Percentiles rank a stretch among this genome's conserved stretches.
These are phyloP conservation scores for Diarsia brunnea DNA, from an alignment of 2,888 invertebrate species.

Conservation along the genomic window DNA sequence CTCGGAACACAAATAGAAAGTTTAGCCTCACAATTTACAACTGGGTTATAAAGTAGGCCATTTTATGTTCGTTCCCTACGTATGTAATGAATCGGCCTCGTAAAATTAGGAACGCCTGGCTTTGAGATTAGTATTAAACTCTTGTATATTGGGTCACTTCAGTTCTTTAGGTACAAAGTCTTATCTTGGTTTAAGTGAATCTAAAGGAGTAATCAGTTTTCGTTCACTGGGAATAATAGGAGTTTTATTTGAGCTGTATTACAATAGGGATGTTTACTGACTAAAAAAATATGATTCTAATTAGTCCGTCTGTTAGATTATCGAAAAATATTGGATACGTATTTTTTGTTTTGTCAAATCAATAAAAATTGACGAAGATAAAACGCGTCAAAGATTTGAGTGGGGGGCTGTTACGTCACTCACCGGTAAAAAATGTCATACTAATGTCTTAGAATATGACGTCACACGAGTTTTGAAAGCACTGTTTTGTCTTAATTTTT, in stretches of 20 bases:
- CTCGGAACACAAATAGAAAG: constrained; percentile 19
- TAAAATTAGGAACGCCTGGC: constrained; percentile 42
- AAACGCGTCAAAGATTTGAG: too few relatives aligned
- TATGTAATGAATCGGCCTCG: constrained; percentile 46
- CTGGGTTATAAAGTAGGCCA: constrained; percentile 28
- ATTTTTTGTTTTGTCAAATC: too few relatives aligned
- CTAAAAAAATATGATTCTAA: too few relatives aligned
- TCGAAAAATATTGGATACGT: too few relatives aligned
- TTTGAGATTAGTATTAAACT: constrained; percentile 43
- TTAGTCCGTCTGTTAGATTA: too few relatives aligned
- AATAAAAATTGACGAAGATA: too few relatives aligned
- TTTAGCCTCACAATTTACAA: constrained; percentile 26
- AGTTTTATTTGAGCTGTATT: not conserved
- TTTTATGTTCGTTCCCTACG: constrained; percentile 41
- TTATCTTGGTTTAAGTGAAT: constrained; percentile 10
- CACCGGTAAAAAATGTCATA: too few relatives aligned
- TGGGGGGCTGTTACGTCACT: too few relatives aligned
- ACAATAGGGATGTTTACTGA: too few relatives aligned
- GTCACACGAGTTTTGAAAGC: too few relatives aligned
- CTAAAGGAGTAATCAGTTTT: not conserved
- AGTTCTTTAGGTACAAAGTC: not conserved
- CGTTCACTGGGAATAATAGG: not conserved
- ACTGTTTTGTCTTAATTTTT: too few relatives aligned
- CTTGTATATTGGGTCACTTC: constrained; percentile 24
- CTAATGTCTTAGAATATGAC: too few relatives aligned